phyloP scores from a whole-genome alignment of 2,888 invertebrate species.

The Nowickia ferox region DNA sequence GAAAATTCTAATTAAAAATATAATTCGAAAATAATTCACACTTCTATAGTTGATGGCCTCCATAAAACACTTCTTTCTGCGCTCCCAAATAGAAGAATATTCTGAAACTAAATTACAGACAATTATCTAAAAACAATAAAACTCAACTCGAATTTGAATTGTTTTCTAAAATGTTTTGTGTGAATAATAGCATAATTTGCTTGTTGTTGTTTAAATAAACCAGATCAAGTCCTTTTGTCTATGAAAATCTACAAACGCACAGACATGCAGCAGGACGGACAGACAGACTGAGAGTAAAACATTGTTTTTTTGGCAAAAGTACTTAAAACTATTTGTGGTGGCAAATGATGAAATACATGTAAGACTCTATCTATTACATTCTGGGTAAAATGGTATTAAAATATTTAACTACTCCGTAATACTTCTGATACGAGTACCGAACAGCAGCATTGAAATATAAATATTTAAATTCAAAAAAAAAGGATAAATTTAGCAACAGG shows the following conservation, averaged over 20 bases:
- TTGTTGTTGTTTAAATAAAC: constrained; percentile 62
- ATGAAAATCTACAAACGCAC: constrained; percentile 2
- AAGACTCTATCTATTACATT: constrained; percentile 30
- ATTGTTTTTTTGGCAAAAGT: constrained; percentile 59
- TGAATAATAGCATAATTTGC: constrained; percentile 70
- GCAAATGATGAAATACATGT: constrained; percentile 64
- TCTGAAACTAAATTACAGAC: constrained; percentile 61
- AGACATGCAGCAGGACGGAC: constrained; percentile 19
- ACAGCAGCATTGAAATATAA: constrained; percentile 33
- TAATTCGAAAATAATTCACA: constrained; percentile 60
- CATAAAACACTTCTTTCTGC: constrained; percentile 25
- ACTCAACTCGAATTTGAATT: constrained; percentile 64
- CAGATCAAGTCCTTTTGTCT: constrained; percentile 56
- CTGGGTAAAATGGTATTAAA: constrained; percentile 62
- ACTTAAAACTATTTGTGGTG: constrained; percentile 70
- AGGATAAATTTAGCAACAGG: constrained; percentile 35
- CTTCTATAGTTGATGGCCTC: constrained; percentile 29
- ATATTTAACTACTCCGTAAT: constrained; percentile 48
- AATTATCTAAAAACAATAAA: constrained; percentile 71
- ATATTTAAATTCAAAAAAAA: constrained; percentile 38
- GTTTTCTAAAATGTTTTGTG: constrained; percentile 68
- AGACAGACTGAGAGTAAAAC: neutral
- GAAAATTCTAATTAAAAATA: constrained; percentile 47
- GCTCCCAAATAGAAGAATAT: constrained; percentile 27
- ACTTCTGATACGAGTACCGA: neutral